phyloP scores from a whole-genome alignment of 2,888 invertebrate genomes.

The Macrosiphum euphorbiae region DNA sequence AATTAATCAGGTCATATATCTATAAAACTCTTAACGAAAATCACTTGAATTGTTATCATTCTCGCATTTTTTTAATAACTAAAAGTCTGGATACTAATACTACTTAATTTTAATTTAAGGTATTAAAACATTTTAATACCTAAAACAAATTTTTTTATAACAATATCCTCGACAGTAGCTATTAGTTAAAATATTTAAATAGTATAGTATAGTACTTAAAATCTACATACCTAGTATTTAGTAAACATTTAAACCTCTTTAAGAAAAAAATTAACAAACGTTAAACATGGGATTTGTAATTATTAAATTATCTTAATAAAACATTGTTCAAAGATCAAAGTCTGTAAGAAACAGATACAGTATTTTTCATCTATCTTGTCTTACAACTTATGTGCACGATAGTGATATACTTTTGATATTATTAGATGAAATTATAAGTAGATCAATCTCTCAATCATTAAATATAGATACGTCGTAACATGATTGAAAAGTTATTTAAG shows the following conservation, averaged over 20 bases:
- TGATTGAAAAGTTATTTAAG: not conserved
- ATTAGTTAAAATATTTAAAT: not conserved
- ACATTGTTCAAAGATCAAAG: not conserved
- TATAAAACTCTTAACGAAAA: slow-evolving; percentile 8
- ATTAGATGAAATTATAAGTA: not conserved
- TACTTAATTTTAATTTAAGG: not conserved
- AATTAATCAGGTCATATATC: slow-evolving; percentile 21
- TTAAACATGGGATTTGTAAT: not conserved
- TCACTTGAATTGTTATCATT: not conserved
- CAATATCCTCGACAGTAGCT: not conserved
- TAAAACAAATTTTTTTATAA: not conserved
- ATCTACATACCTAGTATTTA: not conserved
- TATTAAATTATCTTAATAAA: not conserved
- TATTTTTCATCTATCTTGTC: not conserved
- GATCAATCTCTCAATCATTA: not conserved
- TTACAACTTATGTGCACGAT: not conserved
- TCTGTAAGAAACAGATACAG: not conserved
- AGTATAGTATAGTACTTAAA: not conserved
- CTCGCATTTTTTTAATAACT: not conserved
- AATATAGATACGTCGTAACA: not conserved
- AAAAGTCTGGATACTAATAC: not conserved
- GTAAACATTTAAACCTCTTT: not conserved
- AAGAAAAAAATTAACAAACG: not conserved
- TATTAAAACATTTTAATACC: not conserved
- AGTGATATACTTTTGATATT: not conserved